Conservation (phyloP, 2,113 vertebrate genomes). For the Hemibagrus wyckioides region DNA sequence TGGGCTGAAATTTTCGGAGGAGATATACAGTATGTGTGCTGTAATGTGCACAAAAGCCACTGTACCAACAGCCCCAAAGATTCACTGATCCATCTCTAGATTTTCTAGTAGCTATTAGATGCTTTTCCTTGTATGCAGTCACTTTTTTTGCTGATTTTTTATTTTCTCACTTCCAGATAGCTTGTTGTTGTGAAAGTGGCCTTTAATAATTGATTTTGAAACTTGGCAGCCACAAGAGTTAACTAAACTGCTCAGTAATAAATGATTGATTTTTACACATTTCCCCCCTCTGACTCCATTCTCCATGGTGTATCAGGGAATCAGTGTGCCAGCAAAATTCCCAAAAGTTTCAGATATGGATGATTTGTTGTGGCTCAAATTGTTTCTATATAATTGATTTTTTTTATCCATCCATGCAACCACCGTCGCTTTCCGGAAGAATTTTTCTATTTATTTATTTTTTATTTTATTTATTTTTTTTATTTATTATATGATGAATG, state of each 20-base stretch:
- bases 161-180: not conserved
- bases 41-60: not conserved
- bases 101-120: not conserved
- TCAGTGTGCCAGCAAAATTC: not conserved
- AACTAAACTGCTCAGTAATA: not conserved
- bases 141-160: not conserved
- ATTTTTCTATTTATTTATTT: not conserved
- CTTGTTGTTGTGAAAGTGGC: not conserved
- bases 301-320: not conserved
- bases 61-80: not conserved
- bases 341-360: not conserved
- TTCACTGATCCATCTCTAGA: not conserved
- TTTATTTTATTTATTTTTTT: not conserved
- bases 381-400: not conserved
- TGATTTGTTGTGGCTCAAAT: not conserved
- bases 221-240: not conserved
- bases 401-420: not conserved
- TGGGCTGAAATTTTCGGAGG: not conserved
- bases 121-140: not conserved
- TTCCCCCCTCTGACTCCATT: not conserved
- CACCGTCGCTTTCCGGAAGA: not conserved
- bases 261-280: not conserved
- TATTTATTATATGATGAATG: not conserved
- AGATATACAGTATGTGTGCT: not conserved
- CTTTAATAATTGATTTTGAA: not conserved